Base-by-base conservation (phyloP, 35 echinoderm and acorn worm genomes). In the Apostichopus parvimensis region DNA sequence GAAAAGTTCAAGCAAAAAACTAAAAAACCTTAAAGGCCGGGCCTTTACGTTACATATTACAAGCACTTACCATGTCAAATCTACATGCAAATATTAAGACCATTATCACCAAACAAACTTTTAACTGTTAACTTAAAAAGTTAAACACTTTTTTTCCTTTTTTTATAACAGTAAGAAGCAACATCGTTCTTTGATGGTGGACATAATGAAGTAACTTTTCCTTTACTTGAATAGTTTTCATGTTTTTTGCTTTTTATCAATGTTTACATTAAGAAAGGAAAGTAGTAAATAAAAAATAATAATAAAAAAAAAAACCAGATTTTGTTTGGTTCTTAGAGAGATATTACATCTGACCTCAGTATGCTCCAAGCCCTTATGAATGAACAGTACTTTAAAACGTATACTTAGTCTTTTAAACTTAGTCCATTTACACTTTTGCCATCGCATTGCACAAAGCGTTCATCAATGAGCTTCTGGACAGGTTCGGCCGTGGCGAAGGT, bases 401-500 rank as follows among this genome's bases (percentile, higher is more conserved):
- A 84, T 84, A 84, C 81, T 84, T 84, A 84, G 54, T 84, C 81
- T 84, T 84, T 84, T 84, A 84, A 84, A 84, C 81, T 84, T 84
- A 84, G 81, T 58, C 81, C 81, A 58, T 84, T 45, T 84, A 84
- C 81, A 84, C 54, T 84, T 84, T 84, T 84, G 81, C 57, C 81
- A 84, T 84, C 81, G 58, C 81, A 84, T 84, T 84, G 81, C 81
- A 84, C 81, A 84, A 84, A 84, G 53, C 81, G 81, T 58, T 84
- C 54, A 59, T 84, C 57, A 58, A 56, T 56, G 6, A 84, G 81
- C 81, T 58, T 84, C 81, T 58, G 54, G 81, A 84, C 81, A 13
- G 81, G 81, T 52, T 84, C 81, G 57, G 81, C 54, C 5, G 81
- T 58, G 54, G 55, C 81, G 81, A 84, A 84, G 81, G 81, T 58